Base-by-base conservation (phyloP, 2,888 invertebrate species). In the Pandemis heparana region DNA sequence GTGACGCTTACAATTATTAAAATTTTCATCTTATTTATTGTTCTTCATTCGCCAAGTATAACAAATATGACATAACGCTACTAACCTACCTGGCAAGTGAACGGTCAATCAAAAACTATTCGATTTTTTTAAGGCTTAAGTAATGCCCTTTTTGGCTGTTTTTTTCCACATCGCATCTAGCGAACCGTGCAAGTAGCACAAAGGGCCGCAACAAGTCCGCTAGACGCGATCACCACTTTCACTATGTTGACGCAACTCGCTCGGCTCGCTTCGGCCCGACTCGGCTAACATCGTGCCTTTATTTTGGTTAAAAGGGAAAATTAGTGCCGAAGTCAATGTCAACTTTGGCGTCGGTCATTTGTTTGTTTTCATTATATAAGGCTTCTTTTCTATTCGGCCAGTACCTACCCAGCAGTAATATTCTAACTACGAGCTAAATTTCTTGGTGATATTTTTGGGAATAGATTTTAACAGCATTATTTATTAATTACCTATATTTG, bases 171-270 rank as follows among this genome's bases (percentile, higher is more conserved):
- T 16, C 43, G 56, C 38, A 46, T 41, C 32, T 70, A 74, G 66
- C 69, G 53, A 73, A 75, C 75, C 64, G 75, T 65, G 75, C 76
- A 80, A 79, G 80, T 81, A 67, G 77, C 77, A 79, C 80, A 79
- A 83, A 84, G 85, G 84, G 83, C 82, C 74, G 68, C 75, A 75
- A 76, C 79, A 77, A 78, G 78, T 76, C 73, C 48, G 63, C 63
- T 64, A 73, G 72, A 67, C 71, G 23, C 56, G 64, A 65, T 10
- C 73, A 87, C 85, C 73, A 87, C 87, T 87, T 87, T 87, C 87
- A 87, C 87, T 80, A 80, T 80, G 79, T 78, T 67, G 64, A 79
- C 80, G 81, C 79, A 70, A 84, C 82, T 81, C 80, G 84, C 79
- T 65, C 65, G 65, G 65, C 48, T 16, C 10, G 38, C 46, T 10